Evolutionary conservation across 2,797 vertebrate species (phyloP).

Genomic region (Lepus townsendii): DNA sequence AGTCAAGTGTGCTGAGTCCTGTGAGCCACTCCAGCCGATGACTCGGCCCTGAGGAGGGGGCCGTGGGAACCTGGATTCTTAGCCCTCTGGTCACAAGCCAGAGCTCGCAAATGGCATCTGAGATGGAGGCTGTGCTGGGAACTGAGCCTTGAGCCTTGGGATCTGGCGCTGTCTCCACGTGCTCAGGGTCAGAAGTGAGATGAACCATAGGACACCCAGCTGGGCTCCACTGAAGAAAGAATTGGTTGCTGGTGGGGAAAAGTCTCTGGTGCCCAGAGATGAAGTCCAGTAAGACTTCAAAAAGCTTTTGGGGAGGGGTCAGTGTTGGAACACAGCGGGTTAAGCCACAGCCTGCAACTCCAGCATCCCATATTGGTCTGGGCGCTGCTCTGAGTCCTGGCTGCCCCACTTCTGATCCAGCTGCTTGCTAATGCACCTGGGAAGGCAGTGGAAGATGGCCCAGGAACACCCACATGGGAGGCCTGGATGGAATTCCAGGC

Average conservation of each 20-base stretch:
- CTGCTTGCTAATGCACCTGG: too few species aligned
- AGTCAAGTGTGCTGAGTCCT: background rate
- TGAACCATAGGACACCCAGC: background rate
- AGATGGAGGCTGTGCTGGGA: background rate
- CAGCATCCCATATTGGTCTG: too few species aligned
- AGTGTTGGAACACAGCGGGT: too few species aligned
- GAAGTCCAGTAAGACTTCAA: background rate
- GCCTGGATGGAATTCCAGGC: too few species aligned
- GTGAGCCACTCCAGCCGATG: background rate
- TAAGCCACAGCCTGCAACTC: too few species aligned
- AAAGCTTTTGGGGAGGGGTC: too few species aligned
- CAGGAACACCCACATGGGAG: too few species aligned
- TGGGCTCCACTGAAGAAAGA: background rate
- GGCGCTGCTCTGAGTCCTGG: too few species aligned
- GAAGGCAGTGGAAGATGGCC: too few species aligned
- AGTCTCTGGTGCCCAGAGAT: background rate
- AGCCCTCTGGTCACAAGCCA: background rate
- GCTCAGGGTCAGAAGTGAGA: background rate
- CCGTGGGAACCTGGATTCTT: background rate
- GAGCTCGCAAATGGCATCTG: background rate
- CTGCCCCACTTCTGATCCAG: too few species aligned
- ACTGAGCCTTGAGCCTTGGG: background rate
- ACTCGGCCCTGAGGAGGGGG: background rate
- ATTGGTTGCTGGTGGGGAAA: background rate
- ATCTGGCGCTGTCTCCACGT: background rate